Conservation (phyloP, 2,113 vertebrate genomes). For the Columba janthina region DNA sequence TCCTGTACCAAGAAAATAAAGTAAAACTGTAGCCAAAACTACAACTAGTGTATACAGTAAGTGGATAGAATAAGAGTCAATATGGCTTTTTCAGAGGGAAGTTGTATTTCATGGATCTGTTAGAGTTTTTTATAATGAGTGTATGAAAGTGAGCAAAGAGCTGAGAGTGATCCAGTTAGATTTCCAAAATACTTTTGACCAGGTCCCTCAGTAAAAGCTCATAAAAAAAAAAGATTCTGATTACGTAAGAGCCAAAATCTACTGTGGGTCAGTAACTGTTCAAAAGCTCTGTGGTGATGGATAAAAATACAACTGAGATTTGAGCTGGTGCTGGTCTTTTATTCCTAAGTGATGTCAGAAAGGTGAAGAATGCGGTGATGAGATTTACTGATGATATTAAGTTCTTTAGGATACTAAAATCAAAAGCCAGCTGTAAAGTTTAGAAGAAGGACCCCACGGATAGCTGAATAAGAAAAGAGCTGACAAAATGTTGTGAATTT, state of each 20-base stretch:
- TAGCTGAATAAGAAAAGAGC: background rate
- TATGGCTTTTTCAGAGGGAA: background rate
- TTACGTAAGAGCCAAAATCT: background rate
- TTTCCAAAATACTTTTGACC: background rate
- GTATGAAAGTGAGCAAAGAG: background rate
- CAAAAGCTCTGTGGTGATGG: background rate
- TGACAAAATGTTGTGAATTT: background rate
- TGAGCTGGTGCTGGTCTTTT: background rate
- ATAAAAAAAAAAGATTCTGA: background rate
- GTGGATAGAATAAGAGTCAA: background rate
- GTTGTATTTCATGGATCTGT: background rate
- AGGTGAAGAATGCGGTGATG: background rate
- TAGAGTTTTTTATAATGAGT: background rate
- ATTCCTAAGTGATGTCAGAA: background rate
- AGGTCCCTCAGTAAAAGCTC: background rate
- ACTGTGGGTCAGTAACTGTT: background rate
- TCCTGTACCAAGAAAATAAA: background rate
- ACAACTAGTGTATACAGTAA: background rate
- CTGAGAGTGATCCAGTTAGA: background rate
- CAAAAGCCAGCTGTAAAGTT: background rate
- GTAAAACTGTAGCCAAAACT: background rate
- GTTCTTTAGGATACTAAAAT: background rate
- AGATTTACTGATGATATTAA: background rate
- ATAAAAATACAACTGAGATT: background rate
- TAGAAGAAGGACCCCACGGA: background rate